phyloP scores from a whole-genome alignment of 2,888 invertebrate species.

The Cheilosia urbana region DNA sequence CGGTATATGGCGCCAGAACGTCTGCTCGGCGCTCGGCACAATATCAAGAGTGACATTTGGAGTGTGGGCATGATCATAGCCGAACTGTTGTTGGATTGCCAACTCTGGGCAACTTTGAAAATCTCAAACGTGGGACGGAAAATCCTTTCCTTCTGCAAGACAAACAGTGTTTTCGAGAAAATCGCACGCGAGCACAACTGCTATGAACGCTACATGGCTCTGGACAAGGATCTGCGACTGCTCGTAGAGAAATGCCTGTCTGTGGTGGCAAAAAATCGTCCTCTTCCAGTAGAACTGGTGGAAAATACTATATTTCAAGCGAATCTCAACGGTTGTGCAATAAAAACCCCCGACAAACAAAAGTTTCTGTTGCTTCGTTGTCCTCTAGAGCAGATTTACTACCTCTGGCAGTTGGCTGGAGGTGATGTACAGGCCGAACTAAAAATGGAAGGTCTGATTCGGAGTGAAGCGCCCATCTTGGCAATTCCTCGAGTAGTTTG shows the following conservation, averaged over 20 bases:
- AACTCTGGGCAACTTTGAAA: slow-evolving; percentile 90
- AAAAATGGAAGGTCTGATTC: slow-evolving; percentile 94
- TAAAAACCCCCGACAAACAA: slow-evolving; percentile 81
- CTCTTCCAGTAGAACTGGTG: slow-evolving; percentile 86
- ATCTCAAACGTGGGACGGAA: slow-evolving; percentile 89
- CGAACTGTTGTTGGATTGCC: slow-evolving; percentile 89
- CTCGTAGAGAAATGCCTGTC: slow-evolving; percentile 90
- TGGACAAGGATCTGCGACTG: slow-evolving; percentile 81
- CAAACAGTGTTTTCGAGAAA: slow-evolving; percentile 86
- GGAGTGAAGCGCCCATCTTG: slow-evolving; percentile 92
- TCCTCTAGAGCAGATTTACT: slow-evolving; percentile 93
- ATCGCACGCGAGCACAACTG: slow-evolving; percentile 92
- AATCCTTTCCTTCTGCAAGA: slow-evolving; percentile 86
- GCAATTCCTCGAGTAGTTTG: slow-evolving; percentile 92
- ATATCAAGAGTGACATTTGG: slow-evolving; percentile 96
- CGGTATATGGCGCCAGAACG: slow-evolving; percentile 93
- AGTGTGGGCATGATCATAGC: slow-evolving; percentile 95
- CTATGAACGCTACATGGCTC: slow-evolving; percentile 79
- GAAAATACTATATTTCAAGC: slow-evolving; percentile 85
- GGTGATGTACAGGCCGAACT: slow-evolving; percentile 96
- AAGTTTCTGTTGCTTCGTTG: slow-evolving; percentile 83
- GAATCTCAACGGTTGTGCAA: slow-evolving; percentile 80
- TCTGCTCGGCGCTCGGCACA: slow-evolving; percentile 87
- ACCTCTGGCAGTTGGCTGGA: slow-evolving; percentile 98
- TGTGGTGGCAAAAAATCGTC: slow-evolving; percentile 87